A percentile compares a stretch with the other conserved stretches of the same genome.
These are phyloP conservation scores for Takifugu bimaculatus DNA, from an alignment of 2,113 vertebrate genomes.

Conservation along the genomic window DNA sequence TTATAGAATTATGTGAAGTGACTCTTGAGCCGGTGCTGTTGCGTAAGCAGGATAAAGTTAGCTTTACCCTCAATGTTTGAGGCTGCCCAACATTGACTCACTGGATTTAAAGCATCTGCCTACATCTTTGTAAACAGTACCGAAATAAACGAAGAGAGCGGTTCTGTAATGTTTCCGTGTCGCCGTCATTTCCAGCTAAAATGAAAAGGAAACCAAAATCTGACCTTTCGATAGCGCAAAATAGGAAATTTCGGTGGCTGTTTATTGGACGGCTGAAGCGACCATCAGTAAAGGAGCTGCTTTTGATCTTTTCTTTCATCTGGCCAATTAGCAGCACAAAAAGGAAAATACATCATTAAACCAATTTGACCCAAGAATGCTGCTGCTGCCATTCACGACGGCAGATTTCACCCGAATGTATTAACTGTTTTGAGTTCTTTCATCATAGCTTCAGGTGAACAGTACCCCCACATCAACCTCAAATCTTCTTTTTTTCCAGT, in stretches of 20 bases:
- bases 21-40: background rate
- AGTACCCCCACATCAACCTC: slow-evolving; percentile 4
- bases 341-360: slow-evolving; percentile 51
- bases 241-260: background rate
- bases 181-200: slow-evolving; percentile 6
- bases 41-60: background rate
- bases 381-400: slow-evolving; percentile 22
- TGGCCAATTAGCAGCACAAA: slow-evolving; percentile 52
- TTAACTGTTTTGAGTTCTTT: slow-evolving; percentile 41
- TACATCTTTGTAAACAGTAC: background rate
- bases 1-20: background rate
- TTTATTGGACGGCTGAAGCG: slow-evolving; percentile 23
- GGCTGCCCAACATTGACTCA: background rate
- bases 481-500: slow-evolving; percentile 9
- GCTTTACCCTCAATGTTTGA: background rate
- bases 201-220: background rate
- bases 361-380: slow-evolving; percentile 42
- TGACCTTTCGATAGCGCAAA: background rate
- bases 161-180: background rate
- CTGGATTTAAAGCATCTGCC: background rate
- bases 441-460: slow-evolving; percentile 35
- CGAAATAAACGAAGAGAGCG: background rate
- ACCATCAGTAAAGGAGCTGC: slow-evolving; percentile 17
- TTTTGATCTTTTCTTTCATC: slow-evolving; percentile 49
- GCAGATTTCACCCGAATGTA: slow-evolving; percentile 19